Base-by-base conservation (phyloP, 2,888 invertebrate species). In the Terebella lapidaria region DNA sequence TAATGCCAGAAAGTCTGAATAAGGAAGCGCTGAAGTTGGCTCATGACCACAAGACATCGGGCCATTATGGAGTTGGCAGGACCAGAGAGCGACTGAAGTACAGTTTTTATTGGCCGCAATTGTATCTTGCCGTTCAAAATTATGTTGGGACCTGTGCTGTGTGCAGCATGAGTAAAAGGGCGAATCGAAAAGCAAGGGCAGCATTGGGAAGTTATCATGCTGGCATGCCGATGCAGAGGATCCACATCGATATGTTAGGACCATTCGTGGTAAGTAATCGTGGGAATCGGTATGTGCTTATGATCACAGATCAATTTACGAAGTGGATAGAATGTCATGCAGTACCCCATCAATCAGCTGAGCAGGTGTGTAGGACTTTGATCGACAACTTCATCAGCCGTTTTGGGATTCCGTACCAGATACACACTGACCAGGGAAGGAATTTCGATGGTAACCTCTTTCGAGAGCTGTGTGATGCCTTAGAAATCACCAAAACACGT, bases 381-480 rank as follows among this genome's bases (percentile, higher is more conserved):
- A 22, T 56, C 18, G 45, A 22, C 10, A 27, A 53, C 4, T 22
- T 26, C 27, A n/a, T 15, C 24, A 25, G 10, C 42, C 42, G 42
- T 35, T 35, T 35, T 35, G 42, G 42, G n/a, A 35, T 35, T 35
- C 42, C 42, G 24, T 28, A 5, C 45, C 56, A 56, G 2, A 4
- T 59, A 10, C 45, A 51, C 46, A 25, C 56, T 5, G 60, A 63
- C 45, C 57, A 59, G 29, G 52, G 55, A n/a, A 22, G 56, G 25
- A 62, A 62, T 30, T 54, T 62, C 29, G 59, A 59, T 3, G 28
- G 53, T 27, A 42, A 25, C 10, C 52, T 61, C 1, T 59, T 62
- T 20, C 26, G 18, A 15, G 55, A 30, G 4, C 24, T 63, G 1
- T 63, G 61, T 46, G 47, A 56, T 3, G 5, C 29, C 4, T 42